Evolutionary conservation across 1,140 invertebrate genomes (phyloP).

Genomic region (Meloidogyne chitwoodi): DNA sequence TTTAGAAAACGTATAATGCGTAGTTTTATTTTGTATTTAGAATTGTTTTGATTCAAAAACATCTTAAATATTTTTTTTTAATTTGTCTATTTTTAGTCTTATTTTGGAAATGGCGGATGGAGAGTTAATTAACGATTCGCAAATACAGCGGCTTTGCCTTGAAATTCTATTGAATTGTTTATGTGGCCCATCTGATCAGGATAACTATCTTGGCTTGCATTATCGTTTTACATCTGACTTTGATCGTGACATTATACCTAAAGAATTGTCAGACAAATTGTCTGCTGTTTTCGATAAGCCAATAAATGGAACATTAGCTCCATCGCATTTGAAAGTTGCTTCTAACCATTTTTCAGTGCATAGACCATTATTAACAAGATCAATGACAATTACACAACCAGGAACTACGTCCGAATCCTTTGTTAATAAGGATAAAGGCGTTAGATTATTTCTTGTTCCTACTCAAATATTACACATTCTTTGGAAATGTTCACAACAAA

Average conservation of each 20-base stretch:
- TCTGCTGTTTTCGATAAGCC: not conserved
- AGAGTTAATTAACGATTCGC: slow-evolving; percentile 19
- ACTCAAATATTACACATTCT: slow-evolving; percentile 21
- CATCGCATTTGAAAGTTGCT: not conserved
- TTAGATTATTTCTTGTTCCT: slow-evolving; percentile 20
- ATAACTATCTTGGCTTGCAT: slow-evolving; percentile 1
- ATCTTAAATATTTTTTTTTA: not conserved
- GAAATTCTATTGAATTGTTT: slow-evolving; percentile 39
- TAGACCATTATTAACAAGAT: not conserved
- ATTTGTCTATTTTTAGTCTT: slow-evolving; percentile 26
- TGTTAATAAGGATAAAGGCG: not conserved
- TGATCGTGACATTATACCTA: slow-evolving; percentile 8
- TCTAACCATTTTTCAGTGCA: not conserved
- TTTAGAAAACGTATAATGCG: not conserved
- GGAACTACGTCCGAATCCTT: not conserved
- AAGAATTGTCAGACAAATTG: slow-evolving; percentile 5
- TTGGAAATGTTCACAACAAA: slow-evolving; percentile 40
- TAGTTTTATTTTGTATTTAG: too few species aligned
- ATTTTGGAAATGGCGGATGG: slow-evolving; percentile 34
- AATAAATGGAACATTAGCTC: not conserved
- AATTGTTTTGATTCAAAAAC: too few species aligned
- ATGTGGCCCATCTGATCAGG: slow-evolving; percentile 41
- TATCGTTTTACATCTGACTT: slow-evolving; percentile 12
- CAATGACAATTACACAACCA: not conserved
- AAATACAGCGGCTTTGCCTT: slow-evolving; percentile 36